These are phyloP conservation scores for Semotilus atromaculatus DNA, from an alignment of 2,797 vertebrate species.

Conservation along the genomic window DNA sequence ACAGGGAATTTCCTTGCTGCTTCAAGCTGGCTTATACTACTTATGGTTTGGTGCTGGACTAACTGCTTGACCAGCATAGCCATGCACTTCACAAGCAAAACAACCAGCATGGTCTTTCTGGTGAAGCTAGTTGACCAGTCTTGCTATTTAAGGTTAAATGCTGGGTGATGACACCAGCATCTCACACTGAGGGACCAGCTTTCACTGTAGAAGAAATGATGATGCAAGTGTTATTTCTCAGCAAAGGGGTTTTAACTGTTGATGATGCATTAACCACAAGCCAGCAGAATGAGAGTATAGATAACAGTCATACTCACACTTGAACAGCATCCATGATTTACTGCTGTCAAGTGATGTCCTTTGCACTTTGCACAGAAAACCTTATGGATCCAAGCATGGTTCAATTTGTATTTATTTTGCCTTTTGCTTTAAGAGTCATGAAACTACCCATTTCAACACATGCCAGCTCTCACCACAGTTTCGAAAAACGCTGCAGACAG, in stretches of 20 bases:
- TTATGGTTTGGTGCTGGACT: not conserved
- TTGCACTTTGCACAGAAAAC: not conserved
- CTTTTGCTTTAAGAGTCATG: not conserved
- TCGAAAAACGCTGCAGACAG: not conserved
- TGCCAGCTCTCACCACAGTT: constrained; percentile 10
- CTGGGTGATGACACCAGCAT: not conserved
- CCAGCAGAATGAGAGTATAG: not conserved
- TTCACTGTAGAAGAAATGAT: not conserved
- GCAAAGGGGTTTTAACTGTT: not conserved
- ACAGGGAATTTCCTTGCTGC: not conserved
- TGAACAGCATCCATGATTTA: not conserved
- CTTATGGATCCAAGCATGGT: not conserved
- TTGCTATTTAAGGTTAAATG: not conserved
- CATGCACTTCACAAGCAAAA: not conserved
- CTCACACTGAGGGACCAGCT: not conserved
- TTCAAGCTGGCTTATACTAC: not conserved
- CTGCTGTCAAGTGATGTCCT: not conserved
- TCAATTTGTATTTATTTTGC: not conserved
- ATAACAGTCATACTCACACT: not conserved
- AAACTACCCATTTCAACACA: not conserved
- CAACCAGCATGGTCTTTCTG: not conserved
- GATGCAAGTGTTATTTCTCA: constrained; percentile 15
- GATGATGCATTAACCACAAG: constrained; percentile 6
- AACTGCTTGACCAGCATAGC: not conserved
- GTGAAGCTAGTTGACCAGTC: not conserved